phyloP scores from a whole-genome alignment of 2,113 vertebrate species.

The Bothrops jararaca region DNA sequence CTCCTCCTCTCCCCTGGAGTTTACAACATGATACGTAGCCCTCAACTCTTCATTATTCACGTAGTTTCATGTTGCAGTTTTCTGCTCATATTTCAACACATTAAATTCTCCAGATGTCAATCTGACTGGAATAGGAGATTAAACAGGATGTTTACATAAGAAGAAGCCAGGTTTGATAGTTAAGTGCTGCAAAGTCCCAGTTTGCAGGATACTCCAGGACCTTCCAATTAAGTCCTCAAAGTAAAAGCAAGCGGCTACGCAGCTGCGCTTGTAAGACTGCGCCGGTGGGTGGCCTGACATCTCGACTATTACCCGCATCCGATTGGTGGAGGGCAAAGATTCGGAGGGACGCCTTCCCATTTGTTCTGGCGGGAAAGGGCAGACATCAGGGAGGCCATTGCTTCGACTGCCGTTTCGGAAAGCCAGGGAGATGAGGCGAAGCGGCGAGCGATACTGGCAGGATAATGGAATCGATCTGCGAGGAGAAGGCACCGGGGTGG shows the following conservation, averaged over 20 bases:
- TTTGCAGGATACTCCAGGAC: not conserved
- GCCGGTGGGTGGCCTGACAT: not conserved
- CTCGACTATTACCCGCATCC: not conserved
- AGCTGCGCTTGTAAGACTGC: not conserved
- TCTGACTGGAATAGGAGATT: not conserved
- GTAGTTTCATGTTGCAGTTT: not conserved
- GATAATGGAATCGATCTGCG: not conserved
- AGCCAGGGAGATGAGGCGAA: not conserved
- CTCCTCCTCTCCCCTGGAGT: not conserved
- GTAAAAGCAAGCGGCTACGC: not conserved
- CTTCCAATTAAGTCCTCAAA: not conserved
- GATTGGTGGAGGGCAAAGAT: not conserved
- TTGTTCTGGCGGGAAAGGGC: not conserved
- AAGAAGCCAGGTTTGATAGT: not conserved
- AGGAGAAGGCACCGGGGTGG: not conserved
- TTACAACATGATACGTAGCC: not conserved
- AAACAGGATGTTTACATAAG: not conserved
- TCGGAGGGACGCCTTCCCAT: not conserved
- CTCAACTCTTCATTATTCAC: not conserved
- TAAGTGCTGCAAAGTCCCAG: not conserved
- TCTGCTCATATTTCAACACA: not conserved
- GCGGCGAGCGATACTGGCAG: not conserved
- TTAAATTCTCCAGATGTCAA: not conserved
- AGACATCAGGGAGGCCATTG: not conserved
- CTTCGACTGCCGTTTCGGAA: not conserved